These are phyloP conservation scores for Athene cunicularia DNA, from an alignment of 2,113 vertebrate genomes.

Conservation along the genomic window DNA sequence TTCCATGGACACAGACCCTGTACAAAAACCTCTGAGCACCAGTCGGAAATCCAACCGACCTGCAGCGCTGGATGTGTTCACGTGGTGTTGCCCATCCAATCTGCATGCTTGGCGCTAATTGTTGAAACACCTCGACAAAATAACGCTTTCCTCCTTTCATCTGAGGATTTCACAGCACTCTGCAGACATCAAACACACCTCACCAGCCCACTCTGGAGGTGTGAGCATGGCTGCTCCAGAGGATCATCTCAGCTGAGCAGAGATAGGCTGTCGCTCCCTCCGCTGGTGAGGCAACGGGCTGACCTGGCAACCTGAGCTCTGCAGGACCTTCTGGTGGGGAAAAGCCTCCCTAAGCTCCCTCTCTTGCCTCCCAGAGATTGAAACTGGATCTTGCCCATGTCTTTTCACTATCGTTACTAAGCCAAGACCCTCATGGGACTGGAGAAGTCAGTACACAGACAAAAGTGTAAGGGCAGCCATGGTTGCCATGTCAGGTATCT, in stretches of 20 bases:
- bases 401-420: fast-evolving
- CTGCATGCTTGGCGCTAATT: neutral
- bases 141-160: neutral
- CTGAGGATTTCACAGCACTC: neutral
- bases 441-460: neutral
- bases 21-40: neutral
- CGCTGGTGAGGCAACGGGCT: neutral
- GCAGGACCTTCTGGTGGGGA: neutral
- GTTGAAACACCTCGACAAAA: neutral
- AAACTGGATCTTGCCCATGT: neutral
- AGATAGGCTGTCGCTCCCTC: neutral
- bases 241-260: neutral
- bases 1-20: too few relatives aligned
- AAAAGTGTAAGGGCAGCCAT: neutral
- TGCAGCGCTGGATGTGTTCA: fast-evolving
- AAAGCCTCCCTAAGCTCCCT: neutral
- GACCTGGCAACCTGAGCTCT: neutral
- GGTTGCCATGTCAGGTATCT: neutral
- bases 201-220: neutral
- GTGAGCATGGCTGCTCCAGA: neutral
- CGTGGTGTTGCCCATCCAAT: fast-evolving
- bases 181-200: neutral
- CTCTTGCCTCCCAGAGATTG: neutral
- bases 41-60: neutral
- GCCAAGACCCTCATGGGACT: neutral